Evolutionary conservation across 2,113 vertebrate species (phyloP), one percentile per base, ranked within the genome.

Genomic region (Bufo bufo): DNA sequence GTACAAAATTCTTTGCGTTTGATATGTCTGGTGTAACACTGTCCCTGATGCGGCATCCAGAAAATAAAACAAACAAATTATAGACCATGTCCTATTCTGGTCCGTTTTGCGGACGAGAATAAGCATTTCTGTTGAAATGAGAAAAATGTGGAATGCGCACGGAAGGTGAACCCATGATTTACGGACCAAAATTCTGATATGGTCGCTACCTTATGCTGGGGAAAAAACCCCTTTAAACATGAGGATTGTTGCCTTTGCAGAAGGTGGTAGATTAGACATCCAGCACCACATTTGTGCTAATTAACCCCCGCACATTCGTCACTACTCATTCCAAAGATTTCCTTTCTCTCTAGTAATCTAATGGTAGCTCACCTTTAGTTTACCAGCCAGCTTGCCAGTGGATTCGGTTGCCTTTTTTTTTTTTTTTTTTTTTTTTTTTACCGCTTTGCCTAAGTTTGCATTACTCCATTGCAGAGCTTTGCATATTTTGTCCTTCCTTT

Each of bases 401-500:
- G 77, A 93, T 91, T 91, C 90, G 91, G 94, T 92, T 93, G 91
- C 92, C 90, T 91, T n/a, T 56, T 4, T 71, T 8, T 52, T 4
- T 52, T 74, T 45, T 75, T 74, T 90, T 90, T 74, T 49, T 77
- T 49, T 91, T 90, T 77, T 52, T 78, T 77, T 91, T 90, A 93
- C 95, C 93, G 92, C 94, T 96, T 95, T 92, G 92, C 93, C 92
- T 95, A 90, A 93, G 93, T 95, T 94, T 94, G 94, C 95, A 92
- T 93, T 94, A 93, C 82, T 95, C 92, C 92, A 92, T 94, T 94
- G 95, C 94, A 94, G 91, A 95, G 96, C 94, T 96, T 95, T 94
- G 95, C 95, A 66, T 94, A 95, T 95, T 96, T 95, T 95, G 94
- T 94, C 95, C 94, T 93, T 95, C 95, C 91, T 91, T 93, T 95